Evolutionary conservation across 2,113 vertebrate species (phyloP).

Genomic region (Cyprinodon variegatus): DNA sequence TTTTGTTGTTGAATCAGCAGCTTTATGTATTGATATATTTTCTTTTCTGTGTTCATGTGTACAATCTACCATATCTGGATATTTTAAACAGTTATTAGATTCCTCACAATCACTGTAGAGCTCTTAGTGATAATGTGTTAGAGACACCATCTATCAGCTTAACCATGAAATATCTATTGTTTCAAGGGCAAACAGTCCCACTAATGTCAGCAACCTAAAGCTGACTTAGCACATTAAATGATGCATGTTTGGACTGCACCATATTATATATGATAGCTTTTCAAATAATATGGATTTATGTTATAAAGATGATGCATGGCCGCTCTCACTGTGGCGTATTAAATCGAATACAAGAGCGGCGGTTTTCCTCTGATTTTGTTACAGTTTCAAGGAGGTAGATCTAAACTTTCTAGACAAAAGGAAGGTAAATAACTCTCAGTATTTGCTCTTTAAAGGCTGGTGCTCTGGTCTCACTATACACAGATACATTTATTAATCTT

Average conservation of each 20-base stretch:
- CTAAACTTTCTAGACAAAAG: constrained; percentile 12
- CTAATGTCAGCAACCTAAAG: constrained; percentile 14
- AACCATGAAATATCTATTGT: constrained; percentile 41
- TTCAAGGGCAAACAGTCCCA: constrained; percentile 28
- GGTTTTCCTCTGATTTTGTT: background rate
- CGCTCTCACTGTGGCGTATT: background rate
- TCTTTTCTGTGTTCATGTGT: background rate
- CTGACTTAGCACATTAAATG: constrained; percentile 31
- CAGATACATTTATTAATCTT: too few relatives aligned
- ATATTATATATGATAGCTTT: constrained; percentile 47
- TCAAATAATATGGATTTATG: constrained; percentile 60
- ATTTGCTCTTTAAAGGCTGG: constrained; percentile 7
- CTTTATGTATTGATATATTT: constrained; percentile 1
- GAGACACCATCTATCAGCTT: constrained; percentile 2
- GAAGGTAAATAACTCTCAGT: constrained; percentile 15
- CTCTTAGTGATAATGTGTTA: background rate
- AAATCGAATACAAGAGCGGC: constrained; percentile 15
- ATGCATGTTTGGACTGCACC: constrained; percentile 1
- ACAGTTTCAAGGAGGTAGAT: background rate
- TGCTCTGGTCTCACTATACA: background rate
- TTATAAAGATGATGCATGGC: constrained; percentile 28
- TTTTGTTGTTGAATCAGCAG: constrained; percentile 27
- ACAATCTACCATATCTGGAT: background rate
- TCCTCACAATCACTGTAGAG: background rate
- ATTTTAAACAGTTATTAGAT: background rate